Conservation (phyloP, 2,888 invertebrate species). For the Brachycybe producta region DNA sequence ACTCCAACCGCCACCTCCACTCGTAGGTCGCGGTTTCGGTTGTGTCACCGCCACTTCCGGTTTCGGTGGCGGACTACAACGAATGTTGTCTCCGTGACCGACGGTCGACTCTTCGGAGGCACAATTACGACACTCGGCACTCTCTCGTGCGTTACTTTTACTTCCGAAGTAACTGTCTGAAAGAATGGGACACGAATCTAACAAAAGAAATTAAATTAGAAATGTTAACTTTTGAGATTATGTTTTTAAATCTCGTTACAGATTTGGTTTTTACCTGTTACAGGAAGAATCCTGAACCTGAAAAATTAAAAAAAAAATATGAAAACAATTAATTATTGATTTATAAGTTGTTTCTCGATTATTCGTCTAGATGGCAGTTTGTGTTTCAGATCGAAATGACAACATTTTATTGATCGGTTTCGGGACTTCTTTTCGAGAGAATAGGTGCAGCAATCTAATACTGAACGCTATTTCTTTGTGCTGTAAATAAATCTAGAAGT, state of each 20-base stretch:
- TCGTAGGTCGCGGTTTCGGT: neutral
- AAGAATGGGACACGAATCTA: constrained; percentile 16
- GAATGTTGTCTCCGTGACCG: too few relatives aligned
- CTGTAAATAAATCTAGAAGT: too few relatives aligned
- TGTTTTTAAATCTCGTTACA: neutral
- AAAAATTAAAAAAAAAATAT: neutral
- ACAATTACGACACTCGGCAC: neutral
- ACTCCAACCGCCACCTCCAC: constrained; percentile 20
- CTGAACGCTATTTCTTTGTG: too few relatives aligned
- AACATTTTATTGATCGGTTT: too few relatives aligned
- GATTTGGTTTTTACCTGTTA: constrained; percentile 11
- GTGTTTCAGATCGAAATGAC: too few relatives aligned
- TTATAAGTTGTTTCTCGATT: neutral
- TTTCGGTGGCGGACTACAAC: too few relatives aligned
- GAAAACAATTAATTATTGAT: neutral
- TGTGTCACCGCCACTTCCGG: neutral
- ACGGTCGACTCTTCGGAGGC: neutral
- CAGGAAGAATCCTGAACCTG: constrained; percentile 14
- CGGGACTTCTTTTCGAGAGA: too few relatives aligned
- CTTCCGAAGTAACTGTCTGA: constrained; percentile 15
- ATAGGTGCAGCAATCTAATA: too few relatives aligned
- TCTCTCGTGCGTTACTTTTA: neutral
- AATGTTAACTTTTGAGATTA: too few relatives aligned
- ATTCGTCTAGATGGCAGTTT: neutral
- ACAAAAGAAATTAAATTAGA: neutral